Evolutionary conservation across 2,888 invertebrate genomes (phyloP).

Genomic region (Rutpela maculata): DNA sequence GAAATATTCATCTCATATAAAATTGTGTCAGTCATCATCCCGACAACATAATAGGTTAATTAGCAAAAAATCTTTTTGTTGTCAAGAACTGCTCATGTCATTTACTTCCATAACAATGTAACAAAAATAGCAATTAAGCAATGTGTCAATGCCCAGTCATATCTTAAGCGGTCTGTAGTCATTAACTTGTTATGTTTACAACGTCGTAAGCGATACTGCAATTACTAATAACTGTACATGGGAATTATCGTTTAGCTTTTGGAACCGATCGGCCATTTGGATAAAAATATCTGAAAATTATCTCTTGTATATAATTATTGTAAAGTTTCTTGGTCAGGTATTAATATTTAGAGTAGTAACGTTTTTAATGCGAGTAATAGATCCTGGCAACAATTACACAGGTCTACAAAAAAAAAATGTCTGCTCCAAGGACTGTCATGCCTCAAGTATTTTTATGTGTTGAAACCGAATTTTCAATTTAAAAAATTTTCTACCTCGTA

Average conservation of each 20-base stretch:
- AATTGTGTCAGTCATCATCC: neutral
- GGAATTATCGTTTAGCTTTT: neutral
- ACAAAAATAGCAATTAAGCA: constrained; percentile 9
- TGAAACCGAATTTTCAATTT: too few relatives aligned
- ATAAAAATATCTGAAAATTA: neutral
- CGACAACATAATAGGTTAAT: constrained; percentile 3
- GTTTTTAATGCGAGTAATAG: too few relatives aligned
- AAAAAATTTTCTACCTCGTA: too few relatives aligned
- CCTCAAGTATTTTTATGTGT: too few relatives aligned
- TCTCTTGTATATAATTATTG: neutral
- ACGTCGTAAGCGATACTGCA: neutral
- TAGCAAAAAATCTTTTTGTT: neutral
- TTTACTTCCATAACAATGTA: constrained; percentile 10
- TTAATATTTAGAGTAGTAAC: too few relatives aligned
- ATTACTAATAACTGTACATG: neutral
- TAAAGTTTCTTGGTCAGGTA: too few relatives aligned
- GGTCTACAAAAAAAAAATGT: too few relatives aligned
- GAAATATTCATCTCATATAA: neutral
- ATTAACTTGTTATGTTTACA: constrained; percentile 1
- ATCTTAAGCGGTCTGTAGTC: constrained; percentile 1
- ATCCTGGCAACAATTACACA: too few relatives aligned
- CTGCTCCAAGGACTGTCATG: too few relatives aligned
- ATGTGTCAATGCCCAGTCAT: constrained; percentile 12
- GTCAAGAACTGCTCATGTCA: neutral
- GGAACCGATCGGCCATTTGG: neutral